Evolutionary conservation across 2,113 vertebrate species (phyloP), one percentile per base, ranked within the genome.

Genomic region (Paedocypris sp.): DNA sequence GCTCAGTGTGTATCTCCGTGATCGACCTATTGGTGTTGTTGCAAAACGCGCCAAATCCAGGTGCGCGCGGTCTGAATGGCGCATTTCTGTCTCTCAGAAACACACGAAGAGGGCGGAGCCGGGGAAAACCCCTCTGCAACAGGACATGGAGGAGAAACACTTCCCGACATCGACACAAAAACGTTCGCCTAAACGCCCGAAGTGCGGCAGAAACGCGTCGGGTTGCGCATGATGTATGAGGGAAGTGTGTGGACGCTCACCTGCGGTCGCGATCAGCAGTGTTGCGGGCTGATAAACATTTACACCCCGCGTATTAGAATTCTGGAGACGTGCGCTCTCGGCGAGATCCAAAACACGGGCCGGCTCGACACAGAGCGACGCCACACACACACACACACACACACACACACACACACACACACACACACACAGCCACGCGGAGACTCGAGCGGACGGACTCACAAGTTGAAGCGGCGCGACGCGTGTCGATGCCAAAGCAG

Each of bases 61-160:
- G 69, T 67, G 66, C 64, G 75, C 69, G 70, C 53, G 6, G 53
- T 31, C 33, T 45, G 47, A 71, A 74, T 62, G 61, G 77, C 73
- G 68, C 72, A 58, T 72, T 70, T 46, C 51, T 63, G 75, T 64
- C 73, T 73, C 69, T 23, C 72, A 72, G 73, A 79, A 71, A 80
- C 77, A 85, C 82, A 79, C 76, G 84, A 82, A 51, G 91, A 87
- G 85, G 92, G 93, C 80, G 92, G 93, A 91, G 93, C 84, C 87
- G 88, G 93, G 92, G 91, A 94, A 97, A 95, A 91, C 93, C 93
- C 93, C 68, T 85, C 85, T 75, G 89, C 88, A 89, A 82, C 85
- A 74, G 75, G 66, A 53, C 76, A 20, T 71, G 22, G 60, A 28
- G 42, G 43, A 43, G 23, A 73, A 74, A 79, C 79, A 60, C 74